A percentile compares a stretch with the other conserved stretches of the same genome.
Conservation (phyloP, 2,888 invertebrate species). For the Cyaniris semiargus region DNA sequence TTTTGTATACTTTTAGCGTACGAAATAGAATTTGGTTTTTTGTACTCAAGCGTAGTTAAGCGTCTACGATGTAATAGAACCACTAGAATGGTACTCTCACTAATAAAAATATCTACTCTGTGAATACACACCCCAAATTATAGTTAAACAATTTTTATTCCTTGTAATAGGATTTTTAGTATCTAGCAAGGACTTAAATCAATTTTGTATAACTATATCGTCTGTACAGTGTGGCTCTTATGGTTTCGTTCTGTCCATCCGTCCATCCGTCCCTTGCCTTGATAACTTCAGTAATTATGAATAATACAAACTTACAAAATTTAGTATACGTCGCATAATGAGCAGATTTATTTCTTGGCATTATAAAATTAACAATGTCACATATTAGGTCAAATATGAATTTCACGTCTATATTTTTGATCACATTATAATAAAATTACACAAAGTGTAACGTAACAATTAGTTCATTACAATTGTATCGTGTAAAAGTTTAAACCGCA, state of each 20-base stretch:
- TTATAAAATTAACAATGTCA: no score
- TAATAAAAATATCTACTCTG: no score
- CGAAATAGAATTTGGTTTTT: not conserved
- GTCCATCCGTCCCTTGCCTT: no score
- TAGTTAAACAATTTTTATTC: no score
- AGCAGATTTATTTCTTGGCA: no score
- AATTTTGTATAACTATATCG: no score
- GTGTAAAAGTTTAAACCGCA: constrained; percentile 10
- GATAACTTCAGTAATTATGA: no score
- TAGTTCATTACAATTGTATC: not conserved
- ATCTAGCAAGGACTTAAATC: not conserved
- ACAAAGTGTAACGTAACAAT: not conserved
- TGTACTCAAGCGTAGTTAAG: not conserved
- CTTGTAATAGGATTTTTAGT: not conserved
- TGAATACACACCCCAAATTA: no score
- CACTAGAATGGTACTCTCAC: not conserved
- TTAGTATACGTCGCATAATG: no score
- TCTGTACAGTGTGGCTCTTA: no score
- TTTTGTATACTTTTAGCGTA: constrained; percentile 3
- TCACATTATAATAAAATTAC: not conserved
- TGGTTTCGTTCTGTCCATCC: no score
- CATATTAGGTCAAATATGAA: not conserved
- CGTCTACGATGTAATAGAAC: not conserved
- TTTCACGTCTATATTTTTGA: not conserved
- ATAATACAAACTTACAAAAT: no score